phyloP scores from a whole-genome alignment of 2,113 vertebrate genomes.

The Xiphophorus couchianus region DNA sequence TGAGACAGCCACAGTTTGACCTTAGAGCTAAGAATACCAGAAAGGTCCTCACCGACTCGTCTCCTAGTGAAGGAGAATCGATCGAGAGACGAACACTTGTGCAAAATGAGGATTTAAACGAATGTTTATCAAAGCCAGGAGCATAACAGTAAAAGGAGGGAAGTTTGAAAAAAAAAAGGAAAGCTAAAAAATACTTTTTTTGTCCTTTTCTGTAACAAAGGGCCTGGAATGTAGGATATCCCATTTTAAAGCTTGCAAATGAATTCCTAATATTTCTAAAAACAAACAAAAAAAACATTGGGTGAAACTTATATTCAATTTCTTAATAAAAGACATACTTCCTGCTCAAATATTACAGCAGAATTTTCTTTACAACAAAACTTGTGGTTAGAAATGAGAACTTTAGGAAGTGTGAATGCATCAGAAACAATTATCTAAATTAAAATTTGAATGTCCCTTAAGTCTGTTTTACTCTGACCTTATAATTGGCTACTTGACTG shows the following conservation, averaged over 20 bases:
- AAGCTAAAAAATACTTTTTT: background rate
- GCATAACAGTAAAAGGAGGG: background rate
- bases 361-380: too few species aligned
- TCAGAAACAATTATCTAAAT: too few species aligned
- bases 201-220: background rate
- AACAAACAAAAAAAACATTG: background rate
- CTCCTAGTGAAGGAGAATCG: too few species aligned
- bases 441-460: too few species aligned
- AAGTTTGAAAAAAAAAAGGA: background rate
- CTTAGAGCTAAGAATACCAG: slow-evolving; percentile 59
- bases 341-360: too few species aligned
- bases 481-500: too few species aligned
- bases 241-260: background rate
- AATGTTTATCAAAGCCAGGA: background rate
- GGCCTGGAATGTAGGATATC: too few species aligned
- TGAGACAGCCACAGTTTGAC: slow-evolving; percentile 24
- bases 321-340: too few species aligned
- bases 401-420: too few species aligned
- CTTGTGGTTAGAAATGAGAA: too few species aligned
- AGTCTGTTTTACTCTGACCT: too few species aligned
- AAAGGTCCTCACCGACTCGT: slow-evolving; percentile 7
- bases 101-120: background rate
- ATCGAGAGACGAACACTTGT: background rate
- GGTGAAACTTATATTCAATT: too few species aligned
- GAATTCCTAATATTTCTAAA: background rate